Evolutionary conservation across 1,140 invertebrate genomes (phyloP).

Genomic region (Carcinoscorpius rotundicauda): DNA sequence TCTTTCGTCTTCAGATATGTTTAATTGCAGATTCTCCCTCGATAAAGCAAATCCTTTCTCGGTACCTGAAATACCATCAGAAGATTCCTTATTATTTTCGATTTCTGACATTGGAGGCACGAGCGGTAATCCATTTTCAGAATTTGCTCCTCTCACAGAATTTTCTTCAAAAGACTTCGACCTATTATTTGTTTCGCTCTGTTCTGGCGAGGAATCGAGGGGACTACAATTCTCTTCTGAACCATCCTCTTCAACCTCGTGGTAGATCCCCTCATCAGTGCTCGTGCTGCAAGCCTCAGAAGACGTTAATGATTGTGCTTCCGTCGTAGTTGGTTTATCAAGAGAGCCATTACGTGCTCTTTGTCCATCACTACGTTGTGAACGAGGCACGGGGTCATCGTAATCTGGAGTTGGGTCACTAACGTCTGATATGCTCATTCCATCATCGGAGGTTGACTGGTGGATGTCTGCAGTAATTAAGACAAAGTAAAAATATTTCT

Average conservation of each 20-base stretch:
- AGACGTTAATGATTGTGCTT: slow-evolving; percentile 2
- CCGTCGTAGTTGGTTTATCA: neutral
- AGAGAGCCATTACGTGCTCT: neutral
- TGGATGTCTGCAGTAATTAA: slow-evolving; percentile 21
- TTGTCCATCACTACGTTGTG: slow-evolving; percentile 1
- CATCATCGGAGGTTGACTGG: slow-evolving; percentile 19
- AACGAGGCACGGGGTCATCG: slow-evolving; percentile 12
- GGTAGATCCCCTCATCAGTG: slow-evolving; percentile 26
- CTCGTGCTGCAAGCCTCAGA: slow-evolving; percentile 22
- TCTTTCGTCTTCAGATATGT: too few species aligned
- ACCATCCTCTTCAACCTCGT: slow-evolving; percentile 20
- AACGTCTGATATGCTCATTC: slow-evolving; percentile 19
- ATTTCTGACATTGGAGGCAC: too few species aligned
- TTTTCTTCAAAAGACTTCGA: too few species aligned
- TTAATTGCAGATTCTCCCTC: too few species aligned
- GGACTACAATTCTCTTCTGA: slow-evolving; percentile 9
- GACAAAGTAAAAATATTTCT: too few species aligned
- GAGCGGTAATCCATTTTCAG: too few species aligned
- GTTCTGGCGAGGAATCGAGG: too few species aligned
- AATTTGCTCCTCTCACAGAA: too few species aligned
- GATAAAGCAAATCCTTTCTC: too few species aligned
- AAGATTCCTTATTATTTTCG: too few species aligned
- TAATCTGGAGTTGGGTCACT: slow-evolving; percentile 22
- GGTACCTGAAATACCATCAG: too few species aligned
- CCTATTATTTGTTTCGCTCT: too few species aligned